Conservation (phyloP, 2,888 invertebrate genomes). For the Ochropacha duplaris region DNA sequence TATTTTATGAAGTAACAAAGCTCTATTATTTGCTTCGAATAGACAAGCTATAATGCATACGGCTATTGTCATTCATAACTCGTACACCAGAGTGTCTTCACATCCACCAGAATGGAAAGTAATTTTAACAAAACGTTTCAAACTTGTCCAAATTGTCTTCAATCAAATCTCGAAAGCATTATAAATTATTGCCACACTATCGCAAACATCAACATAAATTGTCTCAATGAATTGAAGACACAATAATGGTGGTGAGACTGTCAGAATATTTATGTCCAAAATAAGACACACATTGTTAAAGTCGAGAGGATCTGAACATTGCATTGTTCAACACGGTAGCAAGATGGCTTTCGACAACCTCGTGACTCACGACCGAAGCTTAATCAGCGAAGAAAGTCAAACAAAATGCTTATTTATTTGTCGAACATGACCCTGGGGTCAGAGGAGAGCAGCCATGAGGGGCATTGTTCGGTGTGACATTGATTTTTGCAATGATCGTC, state of each 20-base stretch:
- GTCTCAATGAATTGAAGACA: background rate
- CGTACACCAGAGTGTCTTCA: background rate
- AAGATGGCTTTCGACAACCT: slow-evolving; percentile 65
- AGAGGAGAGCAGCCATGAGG: slow-evolving; percentile 32
- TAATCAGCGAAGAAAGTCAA: slow-evolving; percentile 74
- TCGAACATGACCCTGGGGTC: slow-evolving; percentile 57
- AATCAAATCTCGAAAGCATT: background rate
- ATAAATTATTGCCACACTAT: slow-evolving; percentile 1
- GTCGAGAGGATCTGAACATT: slow-evolving; percentile 27
- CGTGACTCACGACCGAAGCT: slow-evolving; percentile 75
- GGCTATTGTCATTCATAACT: background rate
- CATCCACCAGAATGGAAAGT: background rate
- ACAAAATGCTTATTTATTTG: slow-evolving; percentile 75
- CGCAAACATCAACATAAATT: background rate
- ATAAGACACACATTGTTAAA: slow-evolving; percentile 39
- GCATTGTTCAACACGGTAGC: slow-evolving; percentile 60
- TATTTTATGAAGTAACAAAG: no score
- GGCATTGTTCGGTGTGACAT: slow-evolving; percentile 47
- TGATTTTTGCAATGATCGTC: slow-evolving; percentile 37
- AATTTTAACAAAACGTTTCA: background rate
- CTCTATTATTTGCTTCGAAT: background rate
- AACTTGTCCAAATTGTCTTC: background rate
- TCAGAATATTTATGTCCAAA: slow-evolving; percentile 24
- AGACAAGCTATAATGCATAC: background rate
- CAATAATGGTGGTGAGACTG: slow-evolving; percentile 6